A percentile compares a stretch with the other conserved stretches of the same genome.
Conservation (phyloP, 2,797 vertebrate genomes). For the Lutjanus campechanus region DNA sequence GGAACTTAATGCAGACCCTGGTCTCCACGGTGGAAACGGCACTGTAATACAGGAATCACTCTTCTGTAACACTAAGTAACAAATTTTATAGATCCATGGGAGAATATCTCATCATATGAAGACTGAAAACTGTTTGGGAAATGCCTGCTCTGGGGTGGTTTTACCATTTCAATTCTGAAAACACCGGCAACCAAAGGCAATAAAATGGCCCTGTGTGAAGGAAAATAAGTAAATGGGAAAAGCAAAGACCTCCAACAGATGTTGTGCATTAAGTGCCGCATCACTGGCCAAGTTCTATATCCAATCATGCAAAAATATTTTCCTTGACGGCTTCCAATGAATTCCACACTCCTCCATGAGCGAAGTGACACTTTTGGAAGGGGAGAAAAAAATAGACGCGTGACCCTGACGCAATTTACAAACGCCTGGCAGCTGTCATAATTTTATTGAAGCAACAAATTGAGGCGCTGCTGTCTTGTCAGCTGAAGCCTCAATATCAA, state of each 20-base stretch:
- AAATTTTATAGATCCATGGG: not conserved
- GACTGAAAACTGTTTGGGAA: conserved; percentile 33
- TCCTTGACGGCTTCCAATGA: conserved; percentile 60
- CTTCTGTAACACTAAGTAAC: not conserved
- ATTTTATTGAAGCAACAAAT: conserved; percentile 77
- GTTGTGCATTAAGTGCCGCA: conserved; percentile 61
- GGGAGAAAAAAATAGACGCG: conserved; percentile 33
- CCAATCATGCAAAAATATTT: conserved; percentile 69
- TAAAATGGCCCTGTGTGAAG: conserved; percentile 54
- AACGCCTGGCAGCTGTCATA: conserved; percentile 69
- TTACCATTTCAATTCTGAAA: conserved; percentile 41
- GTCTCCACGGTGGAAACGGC: no score
- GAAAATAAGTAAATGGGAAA: conserved; percentile 60
- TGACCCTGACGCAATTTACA: conserved; percentile 68
- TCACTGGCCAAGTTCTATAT: conserved; percentile 66
- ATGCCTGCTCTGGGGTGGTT: conserved; percentile 1
- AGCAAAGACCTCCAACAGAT: conserved; percentile 69
- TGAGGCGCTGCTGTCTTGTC: conserved; percentile 54
- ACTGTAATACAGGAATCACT: not conserved
- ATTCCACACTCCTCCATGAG: conserved; percentile 58
- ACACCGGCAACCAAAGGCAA: conserved; percentile 49
- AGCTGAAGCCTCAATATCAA: conserved; percentile 52
- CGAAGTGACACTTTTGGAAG: conserved; percentile 49
- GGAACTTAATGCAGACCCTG: no score
- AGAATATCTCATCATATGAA: conserved; percentile 14